Evolutionary conservation across 2,888 invertebrate genomes (phyloP), one percentile per base, ranked within the genome.

Genomic region (Cepaea hortensis): DNA sequence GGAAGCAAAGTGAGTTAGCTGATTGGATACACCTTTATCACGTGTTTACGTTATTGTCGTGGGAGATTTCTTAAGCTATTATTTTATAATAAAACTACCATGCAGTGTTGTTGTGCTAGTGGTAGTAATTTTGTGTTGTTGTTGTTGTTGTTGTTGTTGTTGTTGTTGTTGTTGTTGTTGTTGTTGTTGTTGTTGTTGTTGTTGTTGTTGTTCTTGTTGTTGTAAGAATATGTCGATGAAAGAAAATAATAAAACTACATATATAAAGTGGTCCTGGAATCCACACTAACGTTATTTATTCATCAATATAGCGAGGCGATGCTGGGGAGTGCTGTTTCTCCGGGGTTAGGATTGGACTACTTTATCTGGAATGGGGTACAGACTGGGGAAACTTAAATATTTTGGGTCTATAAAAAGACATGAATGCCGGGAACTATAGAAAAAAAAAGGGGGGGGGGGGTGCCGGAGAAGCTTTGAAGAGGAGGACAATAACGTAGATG

Each of bases 1-100:
- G 85, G 99, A 99, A 95, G 99, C 99, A 85, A 99, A 99, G 98
- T 99, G 95, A 96, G 97, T 96, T n/a, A 73, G 3, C 73, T 35
- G 68, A 18, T 73, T n/a, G n/a, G 23, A 7, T 73, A 23, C 23
- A 23, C 6, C 23, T 13, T 11, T 73, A 6, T 73, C 13, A n/a
- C 23, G 73, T 73, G 35, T 23, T 73, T 70, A 35, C 35, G 35
- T 35, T 35, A 35, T 35, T 35, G 35, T 35, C 35, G 35, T 35
- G 35, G 35, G 35, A 35, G 35, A 35, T 35, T 35, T 35, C 35
- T 35, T 35, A 35, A 35, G 35, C 70, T n/a, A 20, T 3, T 20
- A 15, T 70, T n/a, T 70, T 9, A 65, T 15, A 65, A 9, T 65
- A 65, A 65, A 65, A 18, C 65, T 65, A 65, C 65, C 1, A 18